Evolutionary conservation across 2,113 vertebrate genomes (phyloP), one percentile per base, ranked within the genome.

Genomic region (Zeus faber): DNA sequence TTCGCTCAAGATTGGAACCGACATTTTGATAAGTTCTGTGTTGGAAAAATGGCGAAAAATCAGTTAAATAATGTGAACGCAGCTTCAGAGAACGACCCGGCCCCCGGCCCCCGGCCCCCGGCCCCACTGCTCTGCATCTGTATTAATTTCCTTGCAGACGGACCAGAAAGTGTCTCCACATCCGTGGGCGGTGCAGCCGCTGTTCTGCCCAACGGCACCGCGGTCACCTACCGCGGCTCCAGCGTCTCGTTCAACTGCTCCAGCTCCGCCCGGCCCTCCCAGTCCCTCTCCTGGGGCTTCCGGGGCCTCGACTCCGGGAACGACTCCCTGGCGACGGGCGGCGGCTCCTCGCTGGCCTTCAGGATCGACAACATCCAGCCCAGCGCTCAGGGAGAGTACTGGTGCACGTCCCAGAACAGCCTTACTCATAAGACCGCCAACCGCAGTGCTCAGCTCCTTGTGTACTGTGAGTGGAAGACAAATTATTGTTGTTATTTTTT

Each of bases 381-480:
- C 0, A 39, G 47, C 4, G 72, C 68, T 39, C 92, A 94, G 58
- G 92, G 91, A 17, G 83, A 85, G 45, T 93, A 94, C 63, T 89
- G 68, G 18, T 95, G 93, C 61, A 33, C 4, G 10, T 86, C 87
- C 27, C 49, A 14, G 17, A 91, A 92, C 72, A 1, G 3, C 1
- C 22, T 88, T n/a, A 90, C 85, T 2, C 53, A 74, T 2, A 76
- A 54, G 21, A 62, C 6, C 0, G 60, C 26, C 16, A 59, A 48
- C 7, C 64, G 43, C 47, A 89, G 80, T 70, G 44, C 62, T 0
- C 65, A 91, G 69, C 86, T 95, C 70, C 85, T 94, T 4, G 91
- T 95, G n/a, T 95, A 94, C 81, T 84, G 93, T 95, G 77, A 74
- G 91, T 90, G 13, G 11, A n/a, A 29, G 26, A 29, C 8, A n/a